A percentile compares a stretch with the other conserved stretches of the same genome.
phyloP scores from a whole-genome alignment of 2,888 invertebrate species.

The Adineta ricciae region DNA sequence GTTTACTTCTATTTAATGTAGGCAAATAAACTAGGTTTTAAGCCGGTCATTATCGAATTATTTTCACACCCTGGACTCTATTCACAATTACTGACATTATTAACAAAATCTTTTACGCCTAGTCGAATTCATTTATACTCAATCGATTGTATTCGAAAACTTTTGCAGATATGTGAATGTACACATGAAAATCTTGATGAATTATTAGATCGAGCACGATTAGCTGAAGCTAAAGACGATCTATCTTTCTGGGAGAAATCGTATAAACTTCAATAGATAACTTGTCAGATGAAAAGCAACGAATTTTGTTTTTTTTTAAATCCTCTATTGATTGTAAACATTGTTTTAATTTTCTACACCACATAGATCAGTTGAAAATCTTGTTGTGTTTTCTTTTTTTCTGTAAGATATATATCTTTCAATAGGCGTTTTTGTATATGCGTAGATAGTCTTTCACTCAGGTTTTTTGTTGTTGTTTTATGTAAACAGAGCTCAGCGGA shows the following conservation, averaged over 20 bases:
- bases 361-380: too few species aligned
- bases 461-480: too few species aligned
- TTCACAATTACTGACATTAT: neutral
- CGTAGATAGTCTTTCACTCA: too few species aligned
- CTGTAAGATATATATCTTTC: too few species aligned
- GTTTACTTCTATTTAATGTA: neutral
- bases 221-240: constrained; percentile 8
- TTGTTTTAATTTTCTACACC: too few species aligned
- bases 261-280: neutral
- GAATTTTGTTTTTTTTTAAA: too few species aligned
- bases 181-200: neutral
- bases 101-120: too few species aligned
- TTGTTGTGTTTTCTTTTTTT: too few species aligned
- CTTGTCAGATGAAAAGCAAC: too few species aligned
- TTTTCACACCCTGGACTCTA: neutral
- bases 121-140: neutral
- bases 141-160: constrained; percentile 18
- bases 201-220: neutral
- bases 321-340: too few species aligned
- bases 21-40: neutral
- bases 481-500: too few species aligned
- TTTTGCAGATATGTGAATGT: neutral
- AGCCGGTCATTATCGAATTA: neutral
- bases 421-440: too few species aligned
- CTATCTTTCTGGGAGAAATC: neutral